Percentiles rank a stretch among this genome's conserved stretches.
Conservation (phyloP, 1,140 invertebrate species). For the Maniola jurtina region DNA sequence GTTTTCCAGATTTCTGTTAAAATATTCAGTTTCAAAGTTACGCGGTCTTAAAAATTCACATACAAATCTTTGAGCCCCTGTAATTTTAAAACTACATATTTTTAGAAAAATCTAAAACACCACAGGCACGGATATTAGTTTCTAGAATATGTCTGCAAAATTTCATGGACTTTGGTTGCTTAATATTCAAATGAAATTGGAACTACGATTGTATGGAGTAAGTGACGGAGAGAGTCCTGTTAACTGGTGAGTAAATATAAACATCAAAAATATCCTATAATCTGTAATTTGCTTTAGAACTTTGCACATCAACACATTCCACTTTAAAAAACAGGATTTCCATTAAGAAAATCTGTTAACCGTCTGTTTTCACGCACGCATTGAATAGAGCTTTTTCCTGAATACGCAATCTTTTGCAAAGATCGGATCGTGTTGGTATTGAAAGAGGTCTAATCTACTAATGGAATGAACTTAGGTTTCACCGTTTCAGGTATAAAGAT, state of each 20-base stretch:
- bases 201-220: too few species aligned
- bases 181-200: too few species aligned
- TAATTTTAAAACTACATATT: too few species aligned
- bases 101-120: too few species aligned
- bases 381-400: slow-evolving; percentile 18
- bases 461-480: slow-evolving; percentile 22
- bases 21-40: too few species aligned
- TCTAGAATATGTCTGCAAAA: too few species aligned
- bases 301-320: background rate
- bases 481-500: slow-evolving; percentile 18
- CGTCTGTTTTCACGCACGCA: slow-evolving; percentile 12
- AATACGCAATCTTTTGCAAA: slow-evolving; percentile 19
- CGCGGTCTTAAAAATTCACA: too few species aligned
- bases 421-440: slow-evolving; percentile 13
- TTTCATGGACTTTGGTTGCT: too few species aligned
- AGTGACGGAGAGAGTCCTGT: too few species aligned
- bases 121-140: too few species aligned
- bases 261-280: background rate
- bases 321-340: slow-evolving; percentile 11
- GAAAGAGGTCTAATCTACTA: slow-evolving; percentile 21
- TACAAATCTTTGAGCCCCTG: too few species aligned
- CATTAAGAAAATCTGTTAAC: slow-evolving; percentile 12
- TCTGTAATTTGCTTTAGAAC: background rate
- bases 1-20: too few species aligned
- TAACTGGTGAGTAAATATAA: background rate